Base-by-base conservation (phyloP, 2,797 vertebrate species). In the Anguilla anguilla region DNA sequence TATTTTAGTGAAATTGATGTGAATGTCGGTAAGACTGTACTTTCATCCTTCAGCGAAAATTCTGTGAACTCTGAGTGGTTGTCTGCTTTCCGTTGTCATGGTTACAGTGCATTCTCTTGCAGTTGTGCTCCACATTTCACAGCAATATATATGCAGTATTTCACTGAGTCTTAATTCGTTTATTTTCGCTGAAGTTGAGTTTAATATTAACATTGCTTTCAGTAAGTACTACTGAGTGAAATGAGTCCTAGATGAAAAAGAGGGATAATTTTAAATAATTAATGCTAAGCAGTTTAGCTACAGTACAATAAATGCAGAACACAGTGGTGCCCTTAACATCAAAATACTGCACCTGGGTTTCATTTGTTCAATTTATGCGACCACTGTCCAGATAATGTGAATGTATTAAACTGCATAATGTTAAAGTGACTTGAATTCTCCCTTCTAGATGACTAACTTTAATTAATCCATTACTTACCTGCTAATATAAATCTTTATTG, bases 41-140 rank as follows among this genome's bases (percentile, higher is more conserved):
- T 2, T 72, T 72, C 25, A 9, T 72, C 28, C n/a, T 72, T 69
- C 25, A n/a, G 28, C 31, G 9, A 72, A 72, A 72, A 72, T 72
- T 72, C 67, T 72, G 67, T 31, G 28, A 72, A 67, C 25, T 72
- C 67, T 72, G 67, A 72, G 67, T 28, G 67, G 67, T 31, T 72
- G 67, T 31, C 67, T 72, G 67, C 67, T 72, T 72, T 72, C 28
- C 31, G 67, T 72, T 72, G 67, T 72, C 67, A 72, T 72, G 67
- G 67, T 72, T 72, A 72, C 67, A 13, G 67, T 10, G 67, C n/a
- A 72, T 72, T 31, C 67, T 72, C 67, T 72, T 31, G 67, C 67
- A 72, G 67, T 72, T 72, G 67, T 72, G 67, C n/a, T 72, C 67
- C 67, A 72, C 67, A 72, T 72, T 72, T 72, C 31, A n/a, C 67